These are phyloP conservation scores for Jacana jacana DNA, from an alignment of 2,113 vertebrate genomes.

Conservation along the genomic window DNA sequence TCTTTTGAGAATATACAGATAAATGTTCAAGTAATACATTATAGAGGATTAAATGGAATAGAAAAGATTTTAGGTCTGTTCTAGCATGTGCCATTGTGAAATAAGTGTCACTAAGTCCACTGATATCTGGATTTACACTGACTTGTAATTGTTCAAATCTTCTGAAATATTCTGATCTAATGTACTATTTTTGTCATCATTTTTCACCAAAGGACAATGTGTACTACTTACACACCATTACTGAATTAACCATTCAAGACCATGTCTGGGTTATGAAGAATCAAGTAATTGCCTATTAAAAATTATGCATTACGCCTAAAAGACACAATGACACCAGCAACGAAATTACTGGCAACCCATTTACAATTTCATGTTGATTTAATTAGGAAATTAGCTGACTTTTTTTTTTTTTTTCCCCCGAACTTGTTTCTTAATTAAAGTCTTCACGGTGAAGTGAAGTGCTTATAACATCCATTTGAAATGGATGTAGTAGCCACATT, in stretches of 20 bases:
- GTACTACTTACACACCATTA: background rate
- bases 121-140: background rate
- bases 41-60: background rate
- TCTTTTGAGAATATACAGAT: background rate
- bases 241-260: slow-evolving; percentile 27
- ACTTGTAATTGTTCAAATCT: background rate
- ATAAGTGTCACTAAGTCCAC: background rate
- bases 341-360: slow-evolving; percentile 9
- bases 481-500: background rate
- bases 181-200: background rate
- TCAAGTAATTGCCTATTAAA: slow-evolving; percentile 40
- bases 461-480: background rate
- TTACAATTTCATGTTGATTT: slow-evolving; percentile 26
- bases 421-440: slow-evolving; percentile 49
- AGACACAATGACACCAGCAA: background rate
- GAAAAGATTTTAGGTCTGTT: background rate
- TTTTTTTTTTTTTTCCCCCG: background rate
- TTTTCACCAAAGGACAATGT: background rate
- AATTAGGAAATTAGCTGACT: slow-evolving; percentile 33
- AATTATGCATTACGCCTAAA: slow-evolving; percentile 23
- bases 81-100: background rate
- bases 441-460: background rate
- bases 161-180: background rate
- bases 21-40: background rate
- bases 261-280: background rate